Conservation (phyloP, 2,888 invertebrate genomes). For the Noctuana brunneofusca region DNA sequence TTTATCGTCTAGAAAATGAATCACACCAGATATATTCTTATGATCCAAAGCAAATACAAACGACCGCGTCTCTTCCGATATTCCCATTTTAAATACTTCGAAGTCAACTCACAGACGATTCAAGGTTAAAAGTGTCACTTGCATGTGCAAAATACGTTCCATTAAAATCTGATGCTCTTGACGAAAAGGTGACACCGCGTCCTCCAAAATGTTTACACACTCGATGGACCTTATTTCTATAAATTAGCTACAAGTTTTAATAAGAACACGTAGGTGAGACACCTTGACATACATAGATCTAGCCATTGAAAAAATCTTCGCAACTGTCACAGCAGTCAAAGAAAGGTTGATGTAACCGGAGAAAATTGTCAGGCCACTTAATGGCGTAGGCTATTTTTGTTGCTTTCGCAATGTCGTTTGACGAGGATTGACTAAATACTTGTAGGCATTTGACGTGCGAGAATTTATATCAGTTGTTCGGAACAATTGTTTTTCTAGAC, state of each 20-base stretch:
- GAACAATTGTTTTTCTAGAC: not conserved
- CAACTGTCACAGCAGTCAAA: slow-evolving; percentile 53
- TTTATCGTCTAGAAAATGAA: slow-evolving; percentile 25
- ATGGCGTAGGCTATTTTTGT: slow-evolving; percentile 54
- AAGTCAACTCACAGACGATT: not conserved
- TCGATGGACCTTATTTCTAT: slow-evolving; percentile 5
- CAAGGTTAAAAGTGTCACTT: slow-evolving; percentile 26
- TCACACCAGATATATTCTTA: slow-evolving; percentile 5
- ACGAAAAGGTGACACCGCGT: slow-evolving; percentile 19
- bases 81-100: slow-evolving; percentile 13
- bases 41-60: slow-evolving; percentile 28
- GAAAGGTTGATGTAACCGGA: slow-evolving; percentile 61
- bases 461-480: not conserved
- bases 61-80: slow-evolving; percentile 24
- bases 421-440: slow-evolving; percentile 31
- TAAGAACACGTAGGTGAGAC: slow-evolving; percentile 32
- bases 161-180: not conserved
- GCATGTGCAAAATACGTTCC: slow-evolving; percentile 16
- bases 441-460: not conserved
- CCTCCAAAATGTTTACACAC: slow-evolving; percentile 28
- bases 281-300: slow-evolving; percentile 70
- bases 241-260: slow-evolving; percentile 35
- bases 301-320: slow-evolving; percentile 50
- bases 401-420: slow-evolving; percentile 30
- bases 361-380: slow-evolving; percentile 55